Base-by-base conservation (phyloP, 1,140 invertebrate species). In the Drosophila erecta region DNA sequence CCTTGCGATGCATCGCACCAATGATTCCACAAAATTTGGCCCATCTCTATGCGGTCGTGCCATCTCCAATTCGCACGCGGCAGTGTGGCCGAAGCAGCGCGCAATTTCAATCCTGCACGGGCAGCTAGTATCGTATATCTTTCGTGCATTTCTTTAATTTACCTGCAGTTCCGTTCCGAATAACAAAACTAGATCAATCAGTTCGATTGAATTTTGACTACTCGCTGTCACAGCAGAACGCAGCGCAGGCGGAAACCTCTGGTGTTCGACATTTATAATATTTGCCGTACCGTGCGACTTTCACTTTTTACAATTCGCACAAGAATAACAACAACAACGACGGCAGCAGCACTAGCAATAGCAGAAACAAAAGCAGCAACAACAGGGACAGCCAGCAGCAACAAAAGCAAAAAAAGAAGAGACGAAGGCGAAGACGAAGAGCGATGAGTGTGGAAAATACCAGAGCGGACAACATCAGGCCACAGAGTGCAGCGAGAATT, bases 141-240 rank as follows among this genome's bases (percentile, higher is more conserved):
- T 62, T 62, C 61, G 59, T 65, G 60, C 62, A 66, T 66, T 66
- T 22, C 65, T 65, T 66, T 66, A 49, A 69, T 70, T 70, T 69
- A 70, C 66, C 40, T 70, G 49, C 64, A 69, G 62, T 44, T 41
- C 50, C 46, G 64, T 67, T 30, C 46, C 46, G 60, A 43, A 53
- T 15, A 65, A 69, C 30, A 17, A 35, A 70, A 70, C 55, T 56
- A 17, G 40, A 55, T 27, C 66, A 70, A 56, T 69, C 40, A 46
- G 44, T 38, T 47, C 6, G 17, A 30, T 43, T 70, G 15, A 22
- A 7, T 27, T 33, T 33, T 30, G 49, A 11, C 3, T 33, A 38
- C 8, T 27, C 6, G 22, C 17, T 22, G 38, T 37, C 44, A 1
- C 44, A 27, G 11, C n/a, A 46, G 17, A 56, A 24, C 14, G 12